A percentile compares a stretch with the other conserved stretches of the same genome.
Conservation (phyloP, 2,888 invertebrate species). For the Druceiella hillmani region DNA sequence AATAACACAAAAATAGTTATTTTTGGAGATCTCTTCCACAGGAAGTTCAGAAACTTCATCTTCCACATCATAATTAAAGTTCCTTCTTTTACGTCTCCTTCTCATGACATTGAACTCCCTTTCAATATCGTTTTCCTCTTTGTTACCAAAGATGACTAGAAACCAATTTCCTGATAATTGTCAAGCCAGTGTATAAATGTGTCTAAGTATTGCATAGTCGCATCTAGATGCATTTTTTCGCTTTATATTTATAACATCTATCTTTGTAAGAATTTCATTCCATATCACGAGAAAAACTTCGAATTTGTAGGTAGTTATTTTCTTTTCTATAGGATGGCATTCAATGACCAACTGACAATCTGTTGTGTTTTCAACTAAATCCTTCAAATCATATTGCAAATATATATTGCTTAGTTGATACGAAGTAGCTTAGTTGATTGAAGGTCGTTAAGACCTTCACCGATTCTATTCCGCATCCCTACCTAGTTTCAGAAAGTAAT, state of each 20-base stretch:
- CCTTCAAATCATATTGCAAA: too few species aligned
- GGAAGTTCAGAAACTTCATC: constrained; percentile 22
- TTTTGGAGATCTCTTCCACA: constrained; percentile 17
- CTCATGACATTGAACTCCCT: too few species aligned
- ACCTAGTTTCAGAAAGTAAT: too few species aligned
- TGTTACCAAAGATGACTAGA: constrained; percentile 18
- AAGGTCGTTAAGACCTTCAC: too few species aligned
- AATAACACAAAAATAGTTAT: constrained; percentile 17
- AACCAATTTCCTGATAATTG: constrained; percentile 18
- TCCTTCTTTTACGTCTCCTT: constrained; percentile 17
- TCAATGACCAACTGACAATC: constrained; percentile 16
- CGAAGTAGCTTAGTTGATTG: too few species aligned
- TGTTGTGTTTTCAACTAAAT: constrained; percentile 10
- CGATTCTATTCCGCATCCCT: too few species aligned
- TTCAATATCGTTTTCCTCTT: constrained; percentile 15
- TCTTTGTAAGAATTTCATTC: constrained; percentile 15
- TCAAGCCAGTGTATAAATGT: constrained; percentile 16
- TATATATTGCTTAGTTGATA: too few species aligned
- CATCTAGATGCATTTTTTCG: constrained; percentile 16
- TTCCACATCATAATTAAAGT: constrained; percentile 24
- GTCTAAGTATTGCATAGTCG: constrained; percentile 17
- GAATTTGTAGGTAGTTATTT: constrained; percentile 10
- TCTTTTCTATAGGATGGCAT: constrained; percentile 15
- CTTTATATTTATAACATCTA: constrained; percentile 14
- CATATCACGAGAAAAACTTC: constrained; percentile 11